Evolutionary conservation across 2,113 vertebrate species (phyloP).

Genomic region (Xiphophorus maculatus): DNA sequence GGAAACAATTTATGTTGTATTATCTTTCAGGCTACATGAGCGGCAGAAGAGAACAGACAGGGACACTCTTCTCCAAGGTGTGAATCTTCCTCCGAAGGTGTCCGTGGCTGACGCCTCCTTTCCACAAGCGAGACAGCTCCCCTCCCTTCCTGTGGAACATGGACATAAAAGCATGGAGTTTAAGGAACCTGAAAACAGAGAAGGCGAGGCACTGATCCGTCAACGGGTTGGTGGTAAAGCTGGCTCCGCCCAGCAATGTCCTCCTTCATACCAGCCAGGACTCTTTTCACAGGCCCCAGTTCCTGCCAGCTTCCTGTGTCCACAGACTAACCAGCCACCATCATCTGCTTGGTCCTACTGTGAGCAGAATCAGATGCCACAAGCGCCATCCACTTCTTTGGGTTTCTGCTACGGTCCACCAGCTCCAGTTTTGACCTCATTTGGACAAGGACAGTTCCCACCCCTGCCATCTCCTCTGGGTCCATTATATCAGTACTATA

Average conservation of each 20-base stretch:
- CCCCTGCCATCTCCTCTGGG: background rate
- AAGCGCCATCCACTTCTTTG: too few relatives aligned
- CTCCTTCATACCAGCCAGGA: background rate
- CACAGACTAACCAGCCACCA: background rate
- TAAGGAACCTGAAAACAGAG: background rate
- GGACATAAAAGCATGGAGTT: background rate
- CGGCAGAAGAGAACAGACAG: background rate
- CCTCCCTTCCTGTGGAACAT: too few relatives aligned
- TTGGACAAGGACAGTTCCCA: slow-evolving; percentile 5
- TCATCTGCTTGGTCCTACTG: background rate
- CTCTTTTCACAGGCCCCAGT: background rate
- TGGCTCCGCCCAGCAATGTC: background rate
- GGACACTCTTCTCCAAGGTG: background rate
- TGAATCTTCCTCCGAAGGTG: background rate
- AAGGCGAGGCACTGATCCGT: background rate
- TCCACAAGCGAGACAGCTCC: background rate
- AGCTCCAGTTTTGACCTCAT: too few relatives aligned
- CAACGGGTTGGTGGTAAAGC: background rate
- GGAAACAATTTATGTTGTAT: background rate
- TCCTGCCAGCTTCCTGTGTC: background rate
- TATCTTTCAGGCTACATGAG: background rate
- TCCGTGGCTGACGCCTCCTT: too few relatives aligned
- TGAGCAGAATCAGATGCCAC: too few relatives aligned
- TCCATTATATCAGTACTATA: background rate
- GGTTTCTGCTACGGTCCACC: too few relatives aligned